Base-by-base conservation (phyloP, 2,113 vertebrate genomes). In the Protobothrops flavoviridis region DNA sequence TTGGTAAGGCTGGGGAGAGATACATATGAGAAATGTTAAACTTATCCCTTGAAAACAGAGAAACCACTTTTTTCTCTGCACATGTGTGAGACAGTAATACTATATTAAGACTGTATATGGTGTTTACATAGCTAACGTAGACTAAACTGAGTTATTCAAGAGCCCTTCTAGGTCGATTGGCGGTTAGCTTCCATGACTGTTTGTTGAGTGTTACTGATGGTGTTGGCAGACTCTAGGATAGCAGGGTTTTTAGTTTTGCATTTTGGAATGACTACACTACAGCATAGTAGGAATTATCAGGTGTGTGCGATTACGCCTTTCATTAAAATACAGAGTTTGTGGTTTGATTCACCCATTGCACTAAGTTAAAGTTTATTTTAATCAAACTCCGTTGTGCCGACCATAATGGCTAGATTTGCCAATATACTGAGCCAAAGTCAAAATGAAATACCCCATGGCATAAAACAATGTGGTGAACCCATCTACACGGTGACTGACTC, bases 71-170 rank as follows among this genome's bases (percentile, higher is more conserved):
- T 7, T 9, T 50, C 9, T 21, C 45, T 39, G 5, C 24, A 56
- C 9, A 55, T 23, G 33, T 4, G 17, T 55, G 24, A 56, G 23
- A 29, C 20, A 15, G 1, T 69, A 12, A 48, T 56, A 56, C 12
- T 53, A 12, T n/a, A 85, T 50, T 43, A 20, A 57, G 23, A 24
- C 50, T 90, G 1, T 85, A 6, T 33, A 12, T 33, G 53, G 26
- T 1, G 29, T 52, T 90, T 93, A 56, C 88, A n/a, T 59, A 52
- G 29, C 17, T 33, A 57, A 39, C 39, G n/a, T 39, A 45, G 48
- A 69, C 48, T 53, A 59, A 69, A 89, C 93, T 93, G 85, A 92
- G 56, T 89, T 95, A 89, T 90, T 87, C 89, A 6, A 6, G 43
- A 86, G 43, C 12, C 45, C 45, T 85, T 86, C 56, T 50, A 45